phyloP scores from a whole-genome alignment of 1,140 invertebrate species.

The Heliothis virescens region DNA sequence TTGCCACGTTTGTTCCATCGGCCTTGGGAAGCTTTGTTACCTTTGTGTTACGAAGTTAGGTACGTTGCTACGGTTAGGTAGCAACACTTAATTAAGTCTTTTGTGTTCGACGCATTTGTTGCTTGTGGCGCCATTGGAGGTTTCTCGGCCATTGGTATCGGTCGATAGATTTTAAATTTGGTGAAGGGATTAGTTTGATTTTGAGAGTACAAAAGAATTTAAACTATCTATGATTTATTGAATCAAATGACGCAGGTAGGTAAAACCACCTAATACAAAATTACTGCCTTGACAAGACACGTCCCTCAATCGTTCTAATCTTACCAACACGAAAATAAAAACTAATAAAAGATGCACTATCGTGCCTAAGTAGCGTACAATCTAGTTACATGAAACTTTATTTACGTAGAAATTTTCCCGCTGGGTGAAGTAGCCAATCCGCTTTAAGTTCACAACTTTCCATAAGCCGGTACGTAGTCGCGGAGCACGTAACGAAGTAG shows the following conservation, averaged over 20 bases:
- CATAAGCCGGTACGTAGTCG: conserved; percentile 24
- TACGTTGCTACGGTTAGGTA: not conserved
- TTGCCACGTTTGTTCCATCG: conserved; percentile 12
- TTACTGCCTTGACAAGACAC: too few relatives aligned
- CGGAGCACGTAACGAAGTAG: conserved; percentile 21
- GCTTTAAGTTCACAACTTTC: conserved; percentile 34
- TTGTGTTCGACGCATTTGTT: not conserved
- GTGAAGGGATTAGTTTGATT: not conserved
- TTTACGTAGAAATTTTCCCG: conserved; percentile 26
- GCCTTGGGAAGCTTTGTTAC: not conserved
- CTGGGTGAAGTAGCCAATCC: conserved; percentile 8
- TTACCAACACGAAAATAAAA: not conserved
- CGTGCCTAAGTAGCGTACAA: conserved; percentile 10
- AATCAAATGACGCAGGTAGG: too few relatives aligned
- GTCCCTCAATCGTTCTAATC: too few relatives aligned
- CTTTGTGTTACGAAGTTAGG: not conserved
- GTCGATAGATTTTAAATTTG: not conserved
- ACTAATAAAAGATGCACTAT: conserved; percentile 20
- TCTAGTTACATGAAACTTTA: conserved; percentile 40
- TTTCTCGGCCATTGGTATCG: not conserved
- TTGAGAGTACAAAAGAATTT: too few relatives aligned
- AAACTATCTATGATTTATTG: too few relatives aligned
- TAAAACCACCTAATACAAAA: too few relatives aligned
- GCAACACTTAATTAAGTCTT: conserved; percentile 5
- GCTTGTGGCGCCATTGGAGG: not conserved